A percentile compares a stretch with the other conserved stretches of the same genome.
Conservation (phyloP, 2,888 invertebrate genomes). For the Xestia c-nigrum region DNA sequence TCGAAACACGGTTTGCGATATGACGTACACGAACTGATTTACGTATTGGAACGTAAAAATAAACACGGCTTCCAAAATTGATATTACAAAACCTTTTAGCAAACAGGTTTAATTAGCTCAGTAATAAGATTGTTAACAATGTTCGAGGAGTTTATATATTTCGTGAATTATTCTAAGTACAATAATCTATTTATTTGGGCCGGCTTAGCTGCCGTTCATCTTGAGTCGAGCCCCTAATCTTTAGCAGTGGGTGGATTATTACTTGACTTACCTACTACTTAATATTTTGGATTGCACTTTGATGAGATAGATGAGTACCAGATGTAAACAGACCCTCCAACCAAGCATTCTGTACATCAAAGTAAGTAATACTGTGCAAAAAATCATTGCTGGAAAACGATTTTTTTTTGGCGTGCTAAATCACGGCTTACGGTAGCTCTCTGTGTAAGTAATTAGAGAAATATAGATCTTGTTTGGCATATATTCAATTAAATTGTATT, state of each 20-base stretch:
- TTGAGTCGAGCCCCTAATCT: constrained; percentile 39
- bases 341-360: not conserved
- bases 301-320: not conserved
- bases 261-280: not conserved
- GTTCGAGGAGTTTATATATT: constrained; percentile 37
- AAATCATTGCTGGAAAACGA: not conserved
- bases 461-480: no score
- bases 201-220: constrained; percentile 28
- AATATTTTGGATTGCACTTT: constrained; percentile 14
- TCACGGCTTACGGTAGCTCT: not conserved
- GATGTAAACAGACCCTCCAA: not conserved
- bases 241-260: constrained; percentile 18
- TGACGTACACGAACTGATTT: not conserved
- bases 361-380: not conserved
- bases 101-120: constrained; percentile 40
- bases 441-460: not conserved
- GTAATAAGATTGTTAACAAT: constrained; percentile 41
- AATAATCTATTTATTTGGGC: constrained; percentile 70
- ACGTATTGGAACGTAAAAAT: not conserved
- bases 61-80: constrained; percentile 10
- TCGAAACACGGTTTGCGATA: not conserved
- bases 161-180: constrained; percentile 62
- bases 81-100: not conserved
- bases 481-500: no score
- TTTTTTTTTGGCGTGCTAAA: no score